A percentile compares a stretch with the other conserved stretches of the same genome.
phyloP scores from a whole-genome alignment of 2,888 invertebrate genomes.

The Amblyjoppa fuscipennis region DNA sequence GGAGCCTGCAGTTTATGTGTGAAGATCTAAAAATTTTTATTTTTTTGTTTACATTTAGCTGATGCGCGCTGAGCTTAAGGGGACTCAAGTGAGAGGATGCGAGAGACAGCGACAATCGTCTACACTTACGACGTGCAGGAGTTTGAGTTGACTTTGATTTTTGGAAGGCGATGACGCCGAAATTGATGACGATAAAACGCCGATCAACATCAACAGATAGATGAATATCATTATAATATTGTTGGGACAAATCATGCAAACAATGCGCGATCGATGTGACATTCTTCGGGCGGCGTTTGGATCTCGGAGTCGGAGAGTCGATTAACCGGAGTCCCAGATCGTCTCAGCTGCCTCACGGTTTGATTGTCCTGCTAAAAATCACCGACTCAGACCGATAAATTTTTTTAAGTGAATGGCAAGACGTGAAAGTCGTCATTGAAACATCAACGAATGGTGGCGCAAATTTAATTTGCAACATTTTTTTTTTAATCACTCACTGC shows the following conservation, averaged over 20 bases:
- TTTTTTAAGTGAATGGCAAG: not conserved
- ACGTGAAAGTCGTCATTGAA: no score
- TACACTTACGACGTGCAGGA: conserved; percentile 76
- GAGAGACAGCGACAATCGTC: not conserved
- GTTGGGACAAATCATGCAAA: not conserved
- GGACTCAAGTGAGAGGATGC: not conserved
- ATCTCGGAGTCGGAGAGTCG: not conserved
- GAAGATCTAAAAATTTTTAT: conserved; percentile 70
- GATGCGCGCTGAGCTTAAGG: not conserved
- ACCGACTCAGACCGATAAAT: not conserved
- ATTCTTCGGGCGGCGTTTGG: not conserved
- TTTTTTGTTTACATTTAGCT: not conserved
- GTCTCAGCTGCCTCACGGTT: not conserved
- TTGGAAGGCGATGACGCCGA: conserved; percentile 7
- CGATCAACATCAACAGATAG: conserved; percentile 26
- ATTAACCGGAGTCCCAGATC: not conserved
- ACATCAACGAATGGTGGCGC: no score
- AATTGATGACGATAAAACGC: conserved; percentile 1
- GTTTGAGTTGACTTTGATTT: conserved; percentile 69
- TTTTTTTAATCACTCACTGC: no score
- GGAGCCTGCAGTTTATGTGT: conserved; percentile 76
- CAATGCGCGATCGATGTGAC: not conserved
- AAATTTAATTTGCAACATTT: no score
- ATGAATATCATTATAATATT: not conserved
- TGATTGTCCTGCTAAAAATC: not conserved